Percentiles rank a stretch among this genome's conserved stretches.
Evolutionary conservation across 2,113 vertebrate species (phyloP).

Genomic region (Rhinichthys klamathensis): DNA sequence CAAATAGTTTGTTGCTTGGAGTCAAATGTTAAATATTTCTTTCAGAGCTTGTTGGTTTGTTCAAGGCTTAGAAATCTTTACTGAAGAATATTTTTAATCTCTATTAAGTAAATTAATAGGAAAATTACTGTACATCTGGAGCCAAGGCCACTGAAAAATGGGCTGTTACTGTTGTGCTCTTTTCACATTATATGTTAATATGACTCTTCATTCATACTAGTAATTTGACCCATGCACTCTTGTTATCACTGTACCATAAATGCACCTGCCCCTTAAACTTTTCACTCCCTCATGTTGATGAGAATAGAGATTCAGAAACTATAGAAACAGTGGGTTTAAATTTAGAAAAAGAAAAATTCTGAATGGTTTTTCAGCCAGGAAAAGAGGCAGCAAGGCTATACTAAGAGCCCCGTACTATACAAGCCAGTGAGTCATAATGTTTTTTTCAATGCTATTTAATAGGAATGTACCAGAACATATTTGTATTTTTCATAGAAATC

Average conservation of each 20-base stretch:
- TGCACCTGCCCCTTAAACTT: background rate
- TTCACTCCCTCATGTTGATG: background rate
- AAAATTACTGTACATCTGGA: background rate
- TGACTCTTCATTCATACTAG: background rate
- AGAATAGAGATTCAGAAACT: background rate
- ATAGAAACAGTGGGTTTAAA: slow-evolving; percentile 30
- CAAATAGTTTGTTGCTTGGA: background rate
- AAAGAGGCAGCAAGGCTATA: slow-evolving; percentile 3
- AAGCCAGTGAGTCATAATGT: slow-evolving; percentile 32
- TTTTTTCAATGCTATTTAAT: slow-evolving; percentile 37
- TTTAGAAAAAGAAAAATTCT: slow-evolving; percentile 28
- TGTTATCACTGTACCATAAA: background rate
- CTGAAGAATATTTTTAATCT: background rate
- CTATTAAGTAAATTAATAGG: background rate
- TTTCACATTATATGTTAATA: background rate
- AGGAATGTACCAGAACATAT: slow-evolving; percentile 9
- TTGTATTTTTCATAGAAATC: slow-evolving; percentile 38
- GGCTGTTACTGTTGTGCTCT: background rate
- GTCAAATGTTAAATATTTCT: background rate
- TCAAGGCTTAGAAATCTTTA: background rate
- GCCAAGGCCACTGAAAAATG: background rate
- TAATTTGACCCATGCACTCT: background rate
- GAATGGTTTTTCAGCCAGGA: slow-evolving; percentile 7
- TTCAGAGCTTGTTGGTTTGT: background rate
- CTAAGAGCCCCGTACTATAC: background rate